phyloP scores from a whole-genome alignment of 2,888 invertebrate genomes.

The Epistrophe grossulariae region DNA sequence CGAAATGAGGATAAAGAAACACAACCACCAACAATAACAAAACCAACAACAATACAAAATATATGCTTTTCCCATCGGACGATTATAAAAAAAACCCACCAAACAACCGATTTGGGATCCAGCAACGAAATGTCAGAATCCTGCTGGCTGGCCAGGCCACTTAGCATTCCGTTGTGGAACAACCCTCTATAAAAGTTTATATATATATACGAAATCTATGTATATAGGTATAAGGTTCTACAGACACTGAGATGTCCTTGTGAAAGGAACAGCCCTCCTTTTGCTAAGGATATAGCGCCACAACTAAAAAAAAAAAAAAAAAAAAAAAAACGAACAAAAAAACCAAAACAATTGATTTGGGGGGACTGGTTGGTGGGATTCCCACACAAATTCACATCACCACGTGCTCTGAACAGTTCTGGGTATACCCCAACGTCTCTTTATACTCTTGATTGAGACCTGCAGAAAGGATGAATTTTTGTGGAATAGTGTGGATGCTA shows the following conservation, averaged over 20 bases:
- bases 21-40: slow-evolving; percentile 2
- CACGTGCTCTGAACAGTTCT: slow-evolving; percentile 45
- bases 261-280: slow-evolving; percentile 71
- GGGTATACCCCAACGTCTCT: slow-evolving; percentile 17
- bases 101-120: slow-evolving; percentile 76
- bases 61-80: slow-evolving; percentile 74
- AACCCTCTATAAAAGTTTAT: slow-evolving; percentile 58
- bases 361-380: slow-evolving; percentile 46
- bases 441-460: slow-evolving; percentile 47
- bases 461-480: slow-evolving; percentile 21
- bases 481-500: slow-evolving; percentile 36
- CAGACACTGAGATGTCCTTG: slow-evolving; percentile 28
- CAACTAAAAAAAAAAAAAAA: slow-evolving; percentile 43
- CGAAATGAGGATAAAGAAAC: slow-evolving; percentile 45
- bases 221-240: neutral
- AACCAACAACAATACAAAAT: slow-evolving; percentile 15
- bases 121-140: slow-evolving; percentile 73
- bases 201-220: slow-evolving; percentile 32
- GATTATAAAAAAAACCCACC: slow-evolving; percentile 70
- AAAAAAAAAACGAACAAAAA: slow-evolving; percentile 26
- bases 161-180: slow-evolving; percentile 74
- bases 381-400: slow-evolving; percentile 53
- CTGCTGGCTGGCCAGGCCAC: slow-evolving; percentile 75
- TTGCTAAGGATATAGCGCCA: slow-evolving; percentile 54
- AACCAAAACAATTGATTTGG: slow-evolving; percentile 62